Evolutionary conservation across 1,140 invertebrate genomes (phyloP).

Genomic region (Pygmarrhopalites habei): DNA sequence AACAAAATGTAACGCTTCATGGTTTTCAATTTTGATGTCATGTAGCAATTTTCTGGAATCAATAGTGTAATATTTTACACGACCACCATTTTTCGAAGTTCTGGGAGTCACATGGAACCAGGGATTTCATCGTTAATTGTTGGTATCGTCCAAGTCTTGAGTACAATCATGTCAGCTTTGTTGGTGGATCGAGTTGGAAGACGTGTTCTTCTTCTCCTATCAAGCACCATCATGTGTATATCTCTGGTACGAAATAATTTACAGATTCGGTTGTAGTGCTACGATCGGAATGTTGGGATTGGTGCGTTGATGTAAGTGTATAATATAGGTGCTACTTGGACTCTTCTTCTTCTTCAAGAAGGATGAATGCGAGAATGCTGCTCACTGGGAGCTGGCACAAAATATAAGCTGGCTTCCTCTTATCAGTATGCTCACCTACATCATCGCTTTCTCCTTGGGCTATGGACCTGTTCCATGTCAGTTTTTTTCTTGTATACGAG

Average conservation of each 20-base stretch:
- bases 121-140: constrained; percentile 44
- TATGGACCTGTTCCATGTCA: constrained; percentile 72
- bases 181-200: constrained; percentile 49
- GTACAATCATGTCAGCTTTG: constrained; percentile 42
- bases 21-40: no score
- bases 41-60: constrained; percentile 37
- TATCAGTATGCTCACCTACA: constrained; percentile 62
- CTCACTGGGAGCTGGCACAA: no score
- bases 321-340: no score
- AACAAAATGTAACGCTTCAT: no score
- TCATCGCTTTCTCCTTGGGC: constrained; percentile 67
- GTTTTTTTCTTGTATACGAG: no score
- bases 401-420: constrained; percentile 62
- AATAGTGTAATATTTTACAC: constrained; percentile 50
- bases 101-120: constrained; percentile 65
- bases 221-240: constrained; percentile 30
- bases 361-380: background rate
- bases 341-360: constrained; percentile 39
- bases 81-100: constrained; percentile 50
- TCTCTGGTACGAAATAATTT: no score
- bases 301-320: no score
- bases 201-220: constrained; percentile 45
- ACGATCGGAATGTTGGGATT: no score
- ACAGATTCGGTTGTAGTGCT: no score
- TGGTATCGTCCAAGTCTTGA: constrained; percentile 43